Percentiles rank a stretch among this genome's conserved stretches.
phyloP scores from a whole-genome alignment of 2,888 invertebrate species.

The Leptopilina syphax region DNA sequence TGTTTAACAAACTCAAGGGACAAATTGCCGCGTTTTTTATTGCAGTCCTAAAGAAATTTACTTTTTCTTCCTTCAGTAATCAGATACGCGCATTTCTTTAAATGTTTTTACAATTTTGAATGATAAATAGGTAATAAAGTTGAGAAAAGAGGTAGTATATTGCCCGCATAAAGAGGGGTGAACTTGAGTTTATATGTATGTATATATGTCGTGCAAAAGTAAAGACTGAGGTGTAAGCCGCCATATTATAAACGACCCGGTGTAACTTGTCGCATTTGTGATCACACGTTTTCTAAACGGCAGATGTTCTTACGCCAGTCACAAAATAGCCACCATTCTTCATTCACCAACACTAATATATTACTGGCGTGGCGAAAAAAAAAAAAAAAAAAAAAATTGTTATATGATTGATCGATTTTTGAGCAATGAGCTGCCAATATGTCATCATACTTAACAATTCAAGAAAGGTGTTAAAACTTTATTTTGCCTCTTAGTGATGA shows the following conservation, averaged over 20 bases:
- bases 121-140: conserved; percentile 6
- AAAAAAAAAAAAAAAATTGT: conserved; percentile 40
- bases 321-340: conserved; percentile 62
- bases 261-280: conserved; percentile 30
- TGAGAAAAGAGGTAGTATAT: not conserved
- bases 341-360: not conserved
- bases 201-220: not conserved
- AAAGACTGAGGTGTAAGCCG: not conserved
- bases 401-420: conserved; percentile 63
- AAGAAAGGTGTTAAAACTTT: too few species aligned
- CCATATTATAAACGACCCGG: not conserved
- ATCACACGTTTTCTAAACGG: conserved; percentile 44
- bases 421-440: conserved; percentile 24
- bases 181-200: not conserved
- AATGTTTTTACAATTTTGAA: conserved; percentile 9
- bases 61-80: not conserved
- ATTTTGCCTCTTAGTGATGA: too few species aligned
- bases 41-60: not conserved
- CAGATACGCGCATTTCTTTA: not conserved
- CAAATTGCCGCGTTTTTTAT: conserved; percentile 2
- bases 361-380: conserved; percentile 47
- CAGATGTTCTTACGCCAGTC: conserved; percentile 60
- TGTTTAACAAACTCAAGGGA: not conserved
- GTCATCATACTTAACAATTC: not conserved
- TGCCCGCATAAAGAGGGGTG: not conserved